Conservation (phyloP, 92 coral and sea anemone genomes). For the Paramuricea clavata region DNA sequence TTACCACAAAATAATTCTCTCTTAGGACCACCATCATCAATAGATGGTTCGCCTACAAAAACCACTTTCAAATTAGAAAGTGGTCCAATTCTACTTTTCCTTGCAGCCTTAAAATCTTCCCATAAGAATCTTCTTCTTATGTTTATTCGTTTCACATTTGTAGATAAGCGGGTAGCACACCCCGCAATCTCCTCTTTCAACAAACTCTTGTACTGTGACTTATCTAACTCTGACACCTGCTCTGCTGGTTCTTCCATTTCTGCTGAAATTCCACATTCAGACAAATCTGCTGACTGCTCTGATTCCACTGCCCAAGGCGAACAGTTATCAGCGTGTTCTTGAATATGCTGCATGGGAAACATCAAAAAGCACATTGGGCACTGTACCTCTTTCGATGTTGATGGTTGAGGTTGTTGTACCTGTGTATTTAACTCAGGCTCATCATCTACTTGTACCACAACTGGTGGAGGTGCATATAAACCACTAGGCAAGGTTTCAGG, state of each 20-base stretch:
- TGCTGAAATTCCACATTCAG: background rate
- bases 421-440: background rate
- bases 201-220: background rate
- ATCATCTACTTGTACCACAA: slow-evolving; percentile 1
- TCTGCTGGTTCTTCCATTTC: background rate
- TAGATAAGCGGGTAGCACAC: background rate
- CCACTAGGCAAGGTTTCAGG: background rate
- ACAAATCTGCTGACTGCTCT: background rate
- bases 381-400: background rate
- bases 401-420: background rate
- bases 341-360: slow-evolving; percentile 37
- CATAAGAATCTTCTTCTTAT: slow-evolving; percentile 1
- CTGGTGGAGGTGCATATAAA: background rate
- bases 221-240: background rate
- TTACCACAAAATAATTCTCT: slow-evolving; percentile 21
- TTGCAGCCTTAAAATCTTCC: slow-evolving; percentile 16
- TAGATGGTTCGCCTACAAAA: slow-evolving; percentile 17
- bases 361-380: slow-evolving; percentile 6
- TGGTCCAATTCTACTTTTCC: background rate
- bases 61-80: slow-evolving; percentile 23
- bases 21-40: slow-evolving; percentile 22
- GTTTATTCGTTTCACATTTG: background rate
- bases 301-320: slow-evolving; percentile 61
- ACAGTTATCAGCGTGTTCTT: slow-evolving; percentile 77
- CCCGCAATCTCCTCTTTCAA: background rate